Conservation (phyloP, 2,797 vertebrate genomes). For the Oreortyx pictus region DNA sequence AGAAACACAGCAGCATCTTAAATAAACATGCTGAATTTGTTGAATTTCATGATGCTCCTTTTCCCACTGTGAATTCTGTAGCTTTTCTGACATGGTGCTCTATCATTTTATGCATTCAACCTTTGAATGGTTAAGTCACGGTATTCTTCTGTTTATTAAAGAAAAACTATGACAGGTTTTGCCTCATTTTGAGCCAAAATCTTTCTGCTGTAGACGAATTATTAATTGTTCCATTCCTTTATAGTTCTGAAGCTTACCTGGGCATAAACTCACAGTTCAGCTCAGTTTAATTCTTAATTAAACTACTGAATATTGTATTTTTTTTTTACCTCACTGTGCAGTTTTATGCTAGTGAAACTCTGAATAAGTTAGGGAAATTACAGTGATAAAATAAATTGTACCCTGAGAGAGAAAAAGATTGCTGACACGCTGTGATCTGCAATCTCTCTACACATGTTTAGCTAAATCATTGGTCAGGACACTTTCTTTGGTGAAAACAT, state of each 20-base stretch:
- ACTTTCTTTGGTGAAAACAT: not conserved
- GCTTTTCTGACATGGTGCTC: conserved; percentile 62
- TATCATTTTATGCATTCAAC: conserved; percentile 43
- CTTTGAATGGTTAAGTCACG: conserved; percentile 60
- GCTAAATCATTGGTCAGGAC: not conserved
- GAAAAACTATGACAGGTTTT: conserved; percentile 27
- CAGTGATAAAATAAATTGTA: not conserved
- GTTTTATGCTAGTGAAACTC: not conserved
- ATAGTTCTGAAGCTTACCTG: not conserved
- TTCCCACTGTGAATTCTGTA: conserved; percentile 72
- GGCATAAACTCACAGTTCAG: conserved; percentile 22
- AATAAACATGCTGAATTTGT: conserved; percentile 29
- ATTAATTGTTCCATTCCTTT: not conserved
- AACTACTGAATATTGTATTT: not conserved
- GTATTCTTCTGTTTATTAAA: conserved; percentile 57
- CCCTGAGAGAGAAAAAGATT: not conserved
- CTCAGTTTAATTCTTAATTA: not conserved
- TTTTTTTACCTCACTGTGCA: not conserved
- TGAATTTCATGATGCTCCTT: conserved; percentile 26
- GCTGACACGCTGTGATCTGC: not conserved
- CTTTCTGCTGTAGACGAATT: not conserved
- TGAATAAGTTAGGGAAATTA: not conserved
- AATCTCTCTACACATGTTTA: not conserved
- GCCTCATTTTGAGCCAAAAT: conserved; percentile 49
- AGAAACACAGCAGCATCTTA: conserved; percentile 33